Evolutionary conservation across 2,797 vertebrate genomes (phyloP).

Genomic region (Melanotaenia pygmaea): DNA sequence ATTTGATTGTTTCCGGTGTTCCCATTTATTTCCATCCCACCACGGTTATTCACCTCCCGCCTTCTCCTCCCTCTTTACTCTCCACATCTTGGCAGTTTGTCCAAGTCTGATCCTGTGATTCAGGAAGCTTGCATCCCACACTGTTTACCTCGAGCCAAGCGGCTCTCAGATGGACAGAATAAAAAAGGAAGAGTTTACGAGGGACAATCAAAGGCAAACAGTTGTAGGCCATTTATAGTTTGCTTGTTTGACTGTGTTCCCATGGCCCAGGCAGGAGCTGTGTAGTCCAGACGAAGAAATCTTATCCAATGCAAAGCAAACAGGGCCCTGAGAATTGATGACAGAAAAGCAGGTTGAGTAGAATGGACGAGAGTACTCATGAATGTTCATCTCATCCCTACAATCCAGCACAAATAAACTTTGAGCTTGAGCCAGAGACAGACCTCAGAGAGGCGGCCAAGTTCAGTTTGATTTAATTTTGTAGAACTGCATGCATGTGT

Average conservation of each 20-base stretch:
- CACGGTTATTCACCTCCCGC: conserved; percentile 25
- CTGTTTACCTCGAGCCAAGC: conserved; percentile 49
- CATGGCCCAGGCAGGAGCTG: conserved; percentile 9
- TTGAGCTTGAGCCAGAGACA: conserved; percentile 19
- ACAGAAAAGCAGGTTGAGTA: conserved; percentile 31
- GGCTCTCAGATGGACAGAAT: conserved; percentile 21
- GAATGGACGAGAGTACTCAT: conserved; percentile 44
- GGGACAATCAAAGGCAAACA: conserved; percentile 15
- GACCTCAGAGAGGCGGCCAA: conserved; percentile 15
- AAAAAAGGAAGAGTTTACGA: conserved; percentile 11
- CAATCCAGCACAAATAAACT: conserved; percentile 53
- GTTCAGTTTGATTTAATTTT: conserved; percentile 33
- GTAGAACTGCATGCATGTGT: not conserved
- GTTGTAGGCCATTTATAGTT: conserved; percentile 30
- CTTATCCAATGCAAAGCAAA: conserved; percentile 42
- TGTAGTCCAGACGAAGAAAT: conserved; percentile 33
- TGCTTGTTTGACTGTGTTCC: conserved; percentile 19
- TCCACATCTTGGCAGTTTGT: conserved; percentile 41
- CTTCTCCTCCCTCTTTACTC: conserved; percentile 17
- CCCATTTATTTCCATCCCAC: conserved; percentile 36
- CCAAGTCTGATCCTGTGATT: conserved; percentile 38
- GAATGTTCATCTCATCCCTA: conserved; percentile 54
- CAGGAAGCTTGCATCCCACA: conserved; percentile 33
- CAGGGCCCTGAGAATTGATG: conserved; percentile 63
- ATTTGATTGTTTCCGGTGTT: conserved; percentile 35